These are phyloP conservation scores for Caenorhabditis briggsae DNA, from an alignment of 1,140 invertebrate genomes.

Conservation along the genomic window DNA sequence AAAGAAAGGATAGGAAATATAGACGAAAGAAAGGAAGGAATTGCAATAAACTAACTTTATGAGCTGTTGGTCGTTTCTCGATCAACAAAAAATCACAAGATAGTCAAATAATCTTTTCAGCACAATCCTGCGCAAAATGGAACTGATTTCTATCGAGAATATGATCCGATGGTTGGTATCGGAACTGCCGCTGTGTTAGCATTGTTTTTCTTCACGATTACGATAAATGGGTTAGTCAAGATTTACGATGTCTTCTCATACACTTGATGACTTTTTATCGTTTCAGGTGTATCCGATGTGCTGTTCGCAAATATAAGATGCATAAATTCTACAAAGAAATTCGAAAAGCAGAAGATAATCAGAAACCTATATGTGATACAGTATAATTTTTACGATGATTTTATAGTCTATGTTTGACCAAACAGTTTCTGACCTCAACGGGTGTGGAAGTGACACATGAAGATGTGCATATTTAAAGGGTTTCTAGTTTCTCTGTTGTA, in stretches of 20 bases:
- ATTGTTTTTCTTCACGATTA: slow-evolving; percentile 69
- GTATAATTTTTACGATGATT: slow-evolving; percentile 28
- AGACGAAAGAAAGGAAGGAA: background rate
- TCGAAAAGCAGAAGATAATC: slow-evolving; percentile 41
- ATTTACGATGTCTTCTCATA: background rate
- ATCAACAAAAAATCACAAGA: too few relatives aligned
- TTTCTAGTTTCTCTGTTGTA: background rate
- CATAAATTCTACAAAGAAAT: slow-evolving; percentile 51
- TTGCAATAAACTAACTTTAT: background rate
- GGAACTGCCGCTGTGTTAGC: slow-evolving; percentile 72
- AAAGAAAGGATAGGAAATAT: background rate
- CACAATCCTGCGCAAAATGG: slow-evolving; percentile 63
- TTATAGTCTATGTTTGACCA: slow-evolving; percentile 11
- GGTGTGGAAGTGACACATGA: slow-evolving; percentile 37
- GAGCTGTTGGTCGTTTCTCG: background rate
- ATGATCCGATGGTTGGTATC: slow-evolving; percentile 74
- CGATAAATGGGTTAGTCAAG: slow-evolving; percentile 69
- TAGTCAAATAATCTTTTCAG: slow-evolving; percentile 21
- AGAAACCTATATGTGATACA: slow-evolving; percentile 43
- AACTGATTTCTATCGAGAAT: slow-evolving; percentile 69
- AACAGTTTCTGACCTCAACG: background rate
- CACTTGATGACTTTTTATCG: background rate
- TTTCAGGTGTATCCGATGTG: slow-evolving; percentile 67
- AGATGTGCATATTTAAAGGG: slow-evolving; percentile 42
- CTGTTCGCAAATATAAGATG: slow-evolving; percentile 57